Conservation (phyloP, 2,888 invertebrate species). For the Hoplodrina blanda region DNA sequence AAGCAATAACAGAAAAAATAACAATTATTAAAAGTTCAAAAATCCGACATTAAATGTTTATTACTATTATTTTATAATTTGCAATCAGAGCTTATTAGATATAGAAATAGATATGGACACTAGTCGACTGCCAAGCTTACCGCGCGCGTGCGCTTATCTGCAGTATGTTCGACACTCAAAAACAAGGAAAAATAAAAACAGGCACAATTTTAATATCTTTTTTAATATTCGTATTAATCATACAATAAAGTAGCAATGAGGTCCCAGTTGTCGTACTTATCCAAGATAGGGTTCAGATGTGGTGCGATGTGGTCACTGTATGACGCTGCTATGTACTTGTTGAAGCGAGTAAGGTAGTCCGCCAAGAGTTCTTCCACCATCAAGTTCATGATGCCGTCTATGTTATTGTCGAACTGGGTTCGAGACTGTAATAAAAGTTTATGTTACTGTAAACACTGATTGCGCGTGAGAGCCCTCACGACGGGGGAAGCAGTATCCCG, state of each 20-base stretch:
- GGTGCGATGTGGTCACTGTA: slow-evolving; percentile 59
- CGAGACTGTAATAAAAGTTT: slow-evolving; percentile 68
- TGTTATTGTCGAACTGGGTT: slow-evolving; percentile 77
- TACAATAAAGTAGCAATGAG: slow-evolving; percentile 19
- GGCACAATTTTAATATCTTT: not conserved
- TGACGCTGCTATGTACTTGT: slow-evolving; percentile 63
- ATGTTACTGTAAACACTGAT: too few relatives aligned
- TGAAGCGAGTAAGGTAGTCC: slow-evolving; percentile 75
- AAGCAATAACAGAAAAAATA: not conserved
- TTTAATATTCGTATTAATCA: slow-evolving; percentile 21
- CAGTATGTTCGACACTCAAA: too few relatives aligned
- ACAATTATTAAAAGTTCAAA: too few relatives aligned
- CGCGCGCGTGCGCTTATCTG: too few relatives aligned
- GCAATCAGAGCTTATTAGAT: too few relatives aligned
- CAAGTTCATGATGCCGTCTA: slow-evolving; percentile 76
- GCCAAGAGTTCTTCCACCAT: slow-evolving; percentile 77
- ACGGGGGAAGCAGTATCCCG: too few relatives aligned
- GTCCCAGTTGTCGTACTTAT: slow-evolving; percentile 63
- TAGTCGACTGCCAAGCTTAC: too few relatives aligned
- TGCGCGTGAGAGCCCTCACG: too few relatives aligned
- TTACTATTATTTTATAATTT: too few relatives aligned
- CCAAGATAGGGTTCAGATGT: slow-evolving; percentile 67
- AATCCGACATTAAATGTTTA: too few relatives aligned
- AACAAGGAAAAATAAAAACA: not conserved
- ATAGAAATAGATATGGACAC: too few relatives aligned